These are phyloP conservation scores for Mormyrus lacerda DNA, from an alignment of 2,113 vertebrate genomes.

Conservation along the genomic window DNA sequence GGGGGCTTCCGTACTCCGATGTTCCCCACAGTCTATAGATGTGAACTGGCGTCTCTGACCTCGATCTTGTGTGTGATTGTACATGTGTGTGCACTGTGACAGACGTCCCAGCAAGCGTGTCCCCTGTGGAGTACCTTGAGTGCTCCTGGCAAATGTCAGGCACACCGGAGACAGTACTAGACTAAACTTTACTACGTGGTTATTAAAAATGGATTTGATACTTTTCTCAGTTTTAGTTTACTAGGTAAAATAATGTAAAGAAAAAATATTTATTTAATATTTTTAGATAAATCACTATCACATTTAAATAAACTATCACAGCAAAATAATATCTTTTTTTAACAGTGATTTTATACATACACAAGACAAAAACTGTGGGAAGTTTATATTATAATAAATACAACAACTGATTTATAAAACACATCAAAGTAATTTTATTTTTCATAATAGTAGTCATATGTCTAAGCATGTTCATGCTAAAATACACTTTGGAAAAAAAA, in stretches of 20 bases:
- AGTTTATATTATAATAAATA: background rate
- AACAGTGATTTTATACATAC: background rate
- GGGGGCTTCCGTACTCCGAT: background rate
- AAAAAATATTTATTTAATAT: background rate
- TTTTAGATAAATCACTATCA: background rate
- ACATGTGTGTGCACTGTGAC: background rate
- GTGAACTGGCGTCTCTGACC: background rate
- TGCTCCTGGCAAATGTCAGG: background rate
- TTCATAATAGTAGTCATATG: slow-evolving; percentile 44
- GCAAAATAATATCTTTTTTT: background rate
- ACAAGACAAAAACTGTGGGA: background rate
- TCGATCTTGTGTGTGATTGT: background rate
- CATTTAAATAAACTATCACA: no score
- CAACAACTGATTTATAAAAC: slow-evolving; percentile 40
- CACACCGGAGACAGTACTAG: background rate
- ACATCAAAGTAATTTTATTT: slow-evolving; percentile 65
- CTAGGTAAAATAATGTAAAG: background rate
- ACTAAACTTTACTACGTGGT: background rate
- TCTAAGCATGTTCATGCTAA: slow-evolving; percentile 57
- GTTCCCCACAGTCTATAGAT: background rate
- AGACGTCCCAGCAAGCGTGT: background rate
- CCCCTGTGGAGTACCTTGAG: background rate
- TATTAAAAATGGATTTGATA: background rate
- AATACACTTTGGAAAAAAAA: slow-evolving; percentile 47
- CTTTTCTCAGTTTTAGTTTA: background rate